Percentiles rank a stretch among this genome's conserved stretches.
These are phyloP conservation scores for Orchestia grillus DNA, from an alignment of 1,140 invertebrate genomes.

Conservation along the genomic window DNA sequence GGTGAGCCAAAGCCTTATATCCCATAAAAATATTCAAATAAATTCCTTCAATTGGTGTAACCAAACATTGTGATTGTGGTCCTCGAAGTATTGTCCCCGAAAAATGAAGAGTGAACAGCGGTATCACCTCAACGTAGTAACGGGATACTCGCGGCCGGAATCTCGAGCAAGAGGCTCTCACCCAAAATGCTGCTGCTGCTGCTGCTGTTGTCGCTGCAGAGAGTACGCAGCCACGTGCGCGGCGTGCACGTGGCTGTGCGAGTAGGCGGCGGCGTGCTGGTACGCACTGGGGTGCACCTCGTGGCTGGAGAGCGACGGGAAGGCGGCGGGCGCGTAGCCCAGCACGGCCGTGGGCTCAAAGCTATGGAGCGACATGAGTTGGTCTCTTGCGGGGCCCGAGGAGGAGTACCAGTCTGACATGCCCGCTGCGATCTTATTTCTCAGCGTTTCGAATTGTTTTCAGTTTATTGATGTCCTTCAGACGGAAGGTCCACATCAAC, in stretches of 20 bases:
- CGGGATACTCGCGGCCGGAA: too few relatives aligned
- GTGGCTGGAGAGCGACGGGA: not conserved
- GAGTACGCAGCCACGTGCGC: constrained; percentile 26
- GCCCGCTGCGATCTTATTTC: not conserved
- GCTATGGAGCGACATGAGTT: not conserved
- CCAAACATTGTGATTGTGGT: too few relatives aligned
- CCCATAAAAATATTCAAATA: too few relatives aligned
- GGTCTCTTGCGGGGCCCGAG: not conserved
- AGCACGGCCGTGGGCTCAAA: constrained; percentile 28
- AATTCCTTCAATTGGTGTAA: too few relatives aligned
- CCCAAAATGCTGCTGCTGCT: not conserved
- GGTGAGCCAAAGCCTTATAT: too few relatives aligned
- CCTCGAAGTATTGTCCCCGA: not conserved
- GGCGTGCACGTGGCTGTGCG: constrained; percentile 16
- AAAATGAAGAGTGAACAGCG: not conserved
- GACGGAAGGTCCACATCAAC: not conserved
- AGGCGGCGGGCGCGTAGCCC: constrained; percentile 7
- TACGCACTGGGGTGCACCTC: not conserved
- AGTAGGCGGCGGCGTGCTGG: constrained; percentile 29
- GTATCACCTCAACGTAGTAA: not conserved
- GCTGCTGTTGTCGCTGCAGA: constrained; percentile 42
- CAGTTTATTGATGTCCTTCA: not conserved
- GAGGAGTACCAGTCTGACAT: constrained; percentile 25
- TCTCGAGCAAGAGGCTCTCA: not conserved
- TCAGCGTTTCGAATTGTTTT: not conserved